Conservation (phyloP, 1,140 invertebrate species). For the Drosophila pectinifera region DNA sequence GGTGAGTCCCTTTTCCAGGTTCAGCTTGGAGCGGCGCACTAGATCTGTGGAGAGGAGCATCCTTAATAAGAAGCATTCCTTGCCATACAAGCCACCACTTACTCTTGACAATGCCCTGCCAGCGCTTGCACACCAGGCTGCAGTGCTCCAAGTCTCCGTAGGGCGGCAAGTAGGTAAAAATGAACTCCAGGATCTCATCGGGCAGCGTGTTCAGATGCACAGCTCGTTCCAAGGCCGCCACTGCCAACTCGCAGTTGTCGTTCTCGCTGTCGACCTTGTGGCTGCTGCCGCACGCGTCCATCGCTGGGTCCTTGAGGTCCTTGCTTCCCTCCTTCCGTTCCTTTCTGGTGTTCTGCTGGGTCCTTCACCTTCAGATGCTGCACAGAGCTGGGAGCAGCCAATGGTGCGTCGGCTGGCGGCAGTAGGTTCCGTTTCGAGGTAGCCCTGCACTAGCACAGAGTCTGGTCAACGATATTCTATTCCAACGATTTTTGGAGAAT, state of each 20-base stretch:
- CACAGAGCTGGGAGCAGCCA: conserved; percentile 22
- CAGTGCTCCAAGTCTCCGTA: conserved; percentile 95
- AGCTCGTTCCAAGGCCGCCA: conserved; percentile 18
- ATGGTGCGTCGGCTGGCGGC: conserved; percentile 3
- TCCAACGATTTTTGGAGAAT: conserved; percentile 4
- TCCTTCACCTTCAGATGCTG: conserved; percentile 36
- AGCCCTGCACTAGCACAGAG: not conserved
- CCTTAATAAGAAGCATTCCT: not conserved
- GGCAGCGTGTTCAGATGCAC: conserved; percentile 88
- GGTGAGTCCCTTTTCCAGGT: conserved; percentile 75
- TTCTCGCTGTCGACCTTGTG: conserved; percentile 49
- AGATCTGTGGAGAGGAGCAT: conserved; percentile 60
- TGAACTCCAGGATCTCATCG: conserved; percentile 96
- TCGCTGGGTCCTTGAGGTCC: conserved; percentile 37
- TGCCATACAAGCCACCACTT: conserved; percentile 71
- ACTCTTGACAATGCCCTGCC: conserved; percentile 93
- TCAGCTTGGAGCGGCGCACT: conserved; percentile 72
- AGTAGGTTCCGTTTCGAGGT: not conserved
- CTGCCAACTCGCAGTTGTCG: conserved; percentile 42
- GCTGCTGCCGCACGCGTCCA: conserved; percentile 68
- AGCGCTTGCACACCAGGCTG: conserved; percentile 93
- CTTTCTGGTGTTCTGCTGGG: conserved; percentile 5
- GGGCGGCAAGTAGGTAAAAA: conserved; percentile 94
- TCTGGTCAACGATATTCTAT: not conserved
- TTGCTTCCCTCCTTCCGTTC: conserved; percentile 17